These are phyloP conservation scores for Drosophila biarmipes DNA, from an alignment of 1,140 invertebrate species.

Conservation along the genomic window DNA sequence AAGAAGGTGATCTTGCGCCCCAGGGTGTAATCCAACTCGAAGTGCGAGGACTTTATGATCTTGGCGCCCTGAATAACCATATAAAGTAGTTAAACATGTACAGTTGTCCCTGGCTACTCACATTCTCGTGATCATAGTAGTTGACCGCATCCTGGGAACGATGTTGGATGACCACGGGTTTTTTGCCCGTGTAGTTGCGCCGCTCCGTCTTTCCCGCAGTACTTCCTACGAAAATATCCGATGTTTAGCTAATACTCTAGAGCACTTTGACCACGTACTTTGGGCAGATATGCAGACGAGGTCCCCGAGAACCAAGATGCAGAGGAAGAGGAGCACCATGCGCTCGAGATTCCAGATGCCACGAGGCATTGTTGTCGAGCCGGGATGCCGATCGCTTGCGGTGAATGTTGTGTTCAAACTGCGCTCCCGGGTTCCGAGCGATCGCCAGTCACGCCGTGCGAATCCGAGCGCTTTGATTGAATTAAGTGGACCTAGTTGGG, in stretches of 20 bases:
- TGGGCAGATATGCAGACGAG: conserved; percentile 45
- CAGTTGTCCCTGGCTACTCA: conserved; percentile 81
- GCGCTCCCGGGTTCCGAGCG: conserved; percentile 40
- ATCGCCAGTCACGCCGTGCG: conserved; percentile 11
- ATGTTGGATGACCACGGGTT: conserved; percentile 88
- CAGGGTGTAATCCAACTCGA: conserved; percentile 95
- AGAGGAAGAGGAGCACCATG: conserved; percentile 55
- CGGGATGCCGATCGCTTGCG: conserved; percentile 47
- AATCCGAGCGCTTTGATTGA: conserved; percentile 52
- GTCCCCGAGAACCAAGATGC: conserved; percentile 52
- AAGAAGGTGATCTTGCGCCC: conserved; percentile 97
- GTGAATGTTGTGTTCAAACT: conserved; percentile 67
- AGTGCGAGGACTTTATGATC: conserved; percentile 94
- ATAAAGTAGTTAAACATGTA: not conserved
- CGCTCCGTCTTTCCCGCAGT: conserved; percentile 76
- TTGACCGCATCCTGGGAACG: conserved; percentile 87
- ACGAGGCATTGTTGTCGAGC: conserved; percentile 38
- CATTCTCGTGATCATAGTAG: conserved; percentile 91
- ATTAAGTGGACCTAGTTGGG: conserved; percentile 48
- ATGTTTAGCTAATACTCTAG: not conserved
- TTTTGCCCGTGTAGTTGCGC: conserved; percentile 79
- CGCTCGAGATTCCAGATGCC: conserved; percentile 53
- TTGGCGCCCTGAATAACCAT: conserved; percentile 90
- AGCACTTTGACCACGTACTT: conserved; percentile 37
- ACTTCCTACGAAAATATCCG: conserved; percentile 52